A percentile compares a stretch with the other conserved stretches of the same genome.
Evolutionary conservation across 2,888 invertebrate species (phyloP).

Genomic region (Cataglyphis altisquamis): DNA sequence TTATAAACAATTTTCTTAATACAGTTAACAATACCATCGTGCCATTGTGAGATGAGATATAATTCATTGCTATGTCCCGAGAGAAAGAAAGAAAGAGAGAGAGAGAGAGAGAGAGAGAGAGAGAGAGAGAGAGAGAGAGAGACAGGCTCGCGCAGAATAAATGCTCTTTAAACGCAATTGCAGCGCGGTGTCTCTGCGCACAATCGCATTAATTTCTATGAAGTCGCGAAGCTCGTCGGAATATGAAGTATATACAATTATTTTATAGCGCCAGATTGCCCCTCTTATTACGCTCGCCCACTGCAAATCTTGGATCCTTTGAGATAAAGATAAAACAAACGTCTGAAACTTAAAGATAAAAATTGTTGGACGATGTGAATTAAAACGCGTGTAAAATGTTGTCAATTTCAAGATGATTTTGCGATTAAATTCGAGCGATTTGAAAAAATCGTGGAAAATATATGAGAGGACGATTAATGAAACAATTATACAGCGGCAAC

Average conservation of each 20-base stretch:
- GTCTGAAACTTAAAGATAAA: slow-evolving; percentile 2
- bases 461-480: slow-evolving; percentile 7
- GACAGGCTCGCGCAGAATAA: slow-evolving; percentile 29
- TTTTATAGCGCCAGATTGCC: slow-evolving; percentile 39
- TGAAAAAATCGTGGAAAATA: slow-evolving; percentile 18
- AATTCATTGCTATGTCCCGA: slow-evolving; percentile 25
- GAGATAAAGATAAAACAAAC: slow-evolving; percentile 22
- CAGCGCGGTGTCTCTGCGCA: slow-evolving; percentile 37
- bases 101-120: slow-evolving; percentile 13
- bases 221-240: slow-evolving; percentile 38
- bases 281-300: slow-evolving; percentile 20
- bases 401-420: background rate
- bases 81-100: slow-evolving; percentile 5
- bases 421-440: background rate
- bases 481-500: slow-evolving; percentile 26
- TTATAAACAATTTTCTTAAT: slow-evolving; percentile 55
- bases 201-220: slow-evolving; percentile 52
- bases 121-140: slow-evolving; percentile 25
- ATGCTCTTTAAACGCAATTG: slow-evolving; percentile 44
- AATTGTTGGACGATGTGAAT: background rate
- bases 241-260: slow-evolving; percentile 20
- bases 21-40: slow-evolving; percentile 39
- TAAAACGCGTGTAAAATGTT: background rate
- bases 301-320: slow-evolving; percentile 5
- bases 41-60: slow-evolving; percentile 35